Percentiles rank a stretch among this genome's conserved stretches.
Conservation (phyloP, 1,140 invertebrate species). For the Sycophila sp. region DNA sequence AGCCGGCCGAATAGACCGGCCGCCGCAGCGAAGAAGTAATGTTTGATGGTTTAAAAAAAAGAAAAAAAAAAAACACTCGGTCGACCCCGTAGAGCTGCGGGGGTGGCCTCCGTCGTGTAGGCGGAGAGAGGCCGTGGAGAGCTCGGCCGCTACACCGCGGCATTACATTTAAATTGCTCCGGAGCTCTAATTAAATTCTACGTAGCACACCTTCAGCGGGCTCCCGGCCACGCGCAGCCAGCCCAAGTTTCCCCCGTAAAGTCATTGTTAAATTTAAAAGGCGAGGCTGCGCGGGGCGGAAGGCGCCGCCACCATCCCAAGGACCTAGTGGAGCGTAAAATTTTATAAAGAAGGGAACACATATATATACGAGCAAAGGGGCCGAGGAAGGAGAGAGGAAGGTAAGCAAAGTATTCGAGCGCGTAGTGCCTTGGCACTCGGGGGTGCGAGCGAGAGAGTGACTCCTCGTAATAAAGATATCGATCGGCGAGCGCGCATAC, state of each 20-base stretch:
- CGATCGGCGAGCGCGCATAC: slow-evolving; percentile 42
- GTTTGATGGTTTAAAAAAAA: slow-evolving; percentile 34
- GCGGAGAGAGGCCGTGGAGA: no score
- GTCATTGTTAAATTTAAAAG: slow-evolving; percentile 33
- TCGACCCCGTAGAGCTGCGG: background rate
- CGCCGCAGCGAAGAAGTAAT: slow-evolving; percentile 38
- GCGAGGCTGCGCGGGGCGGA: no score
- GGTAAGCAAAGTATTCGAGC: background rate
- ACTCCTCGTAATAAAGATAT: slow-evolving; percentile 46
- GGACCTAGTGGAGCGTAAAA: slow-evolving; percentile 26
- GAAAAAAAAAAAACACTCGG: background rate
- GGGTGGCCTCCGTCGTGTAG: no score
- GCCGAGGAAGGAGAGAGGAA: background rate
- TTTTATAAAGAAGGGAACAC: slow-evolving; percentile 24
- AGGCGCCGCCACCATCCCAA: slow-evolving; percentile 6
- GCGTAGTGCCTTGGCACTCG: background rate
- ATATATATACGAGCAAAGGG: no score
- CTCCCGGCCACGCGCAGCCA: background rate
- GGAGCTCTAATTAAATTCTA: slow-evolving; percentile 33
- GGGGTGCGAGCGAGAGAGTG: slow-evolving; percentile 14
- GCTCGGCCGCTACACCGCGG: background rate
- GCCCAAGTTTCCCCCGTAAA: slow-evolving; percentile 18
- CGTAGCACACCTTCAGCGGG: slow-evolving; percentile 22
- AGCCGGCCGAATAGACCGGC: slow-evolving; percentile 22
- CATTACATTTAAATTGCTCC: slow-evolving; percentile 31